Percentiles rank a stretch among this genome's conserved stretches.
These are phyloP conservation scores for Phataginus tetradactyla DNA, from an alignment of 2,797 vertebrate species.

Conservation along the genomic window DNA sequence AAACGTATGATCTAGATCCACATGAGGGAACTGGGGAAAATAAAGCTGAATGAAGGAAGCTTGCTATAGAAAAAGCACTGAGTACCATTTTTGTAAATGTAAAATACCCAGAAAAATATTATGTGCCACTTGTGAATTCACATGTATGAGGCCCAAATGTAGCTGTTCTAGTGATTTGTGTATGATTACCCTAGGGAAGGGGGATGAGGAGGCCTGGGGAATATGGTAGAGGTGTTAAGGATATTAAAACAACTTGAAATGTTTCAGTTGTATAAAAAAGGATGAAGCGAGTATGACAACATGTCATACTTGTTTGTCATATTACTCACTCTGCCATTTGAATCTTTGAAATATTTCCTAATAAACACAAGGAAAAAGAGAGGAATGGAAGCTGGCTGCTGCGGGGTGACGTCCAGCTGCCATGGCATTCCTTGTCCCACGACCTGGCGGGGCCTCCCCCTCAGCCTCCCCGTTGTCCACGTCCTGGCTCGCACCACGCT, in stretches of 20 bases:
- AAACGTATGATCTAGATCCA: neutral
- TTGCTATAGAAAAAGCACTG: neutral
- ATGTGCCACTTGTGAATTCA: neutral
- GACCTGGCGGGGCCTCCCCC: accelerated
- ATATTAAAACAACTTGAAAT: neutral
- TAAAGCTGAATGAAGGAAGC: neutral
- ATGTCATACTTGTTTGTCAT: neutral
- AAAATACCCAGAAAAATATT: neutral
- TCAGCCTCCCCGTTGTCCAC: neutral
- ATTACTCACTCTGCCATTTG: neutral
- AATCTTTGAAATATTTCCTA: neutral
- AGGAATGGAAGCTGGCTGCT: neutral
- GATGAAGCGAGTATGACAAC: neutral
- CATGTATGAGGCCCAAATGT: too few relatives aligned
- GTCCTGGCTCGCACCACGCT: neutral
- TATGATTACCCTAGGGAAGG: neutral
- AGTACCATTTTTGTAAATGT: neutral
- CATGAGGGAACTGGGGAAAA: neutral
- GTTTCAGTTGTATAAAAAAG: neutral
- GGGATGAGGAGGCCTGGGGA: accelerated
- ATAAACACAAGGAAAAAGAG: neutral
- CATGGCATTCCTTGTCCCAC: accelerated
- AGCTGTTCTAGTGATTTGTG: too few relatives aligned
- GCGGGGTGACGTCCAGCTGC: accelerated
- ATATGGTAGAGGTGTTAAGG: neutral